A percentile compares a stretch with the other conserved stretches of the same genome.
Conservation (phyloP, 2,888 invertebrate genomes). For the Oasisia sp. region DNA sequence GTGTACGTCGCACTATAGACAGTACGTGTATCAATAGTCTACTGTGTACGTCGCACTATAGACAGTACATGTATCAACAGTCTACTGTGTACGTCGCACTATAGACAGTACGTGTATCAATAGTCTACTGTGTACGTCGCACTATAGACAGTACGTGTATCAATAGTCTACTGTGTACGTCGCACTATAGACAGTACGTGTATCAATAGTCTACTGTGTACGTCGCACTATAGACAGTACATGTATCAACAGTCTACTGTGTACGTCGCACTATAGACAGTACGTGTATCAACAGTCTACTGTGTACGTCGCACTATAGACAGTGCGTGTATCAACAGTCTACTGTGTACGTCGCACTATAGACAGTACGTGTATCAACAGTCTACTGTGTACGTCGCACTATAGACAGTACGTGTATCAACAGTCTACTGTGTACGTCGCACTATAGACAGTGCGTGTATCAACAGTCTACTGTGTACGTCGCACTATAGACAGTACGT, state of each 20-base stretch:
- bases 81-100: background rate
- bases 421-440: background rate
- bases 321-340: background rate
- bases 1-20: background rate
- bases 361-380: background rate
- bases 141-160: background rate
- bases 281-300: background rate
- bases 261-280: background rate
- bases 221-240: background rate
- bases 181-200: background rate
- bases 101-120: background rate
- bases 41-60: no score
- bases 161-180: background rate
- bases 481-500: background rate
- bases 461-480: background rate
- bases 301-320: background rate
- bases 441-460: background rate
- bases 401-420: background rate
- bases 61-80: background rate
- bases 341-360: background rate
- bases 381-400: background rate
- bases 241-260: background rate
- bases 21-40: background rate
- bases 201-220: background rate
- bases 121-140: background rate